A percentile compares a stretch with the other conserved stretches of the same genome.
Conservation (phyloP, 2,888 invertebrate species). For the Dichetophora obliterata region DNA sequence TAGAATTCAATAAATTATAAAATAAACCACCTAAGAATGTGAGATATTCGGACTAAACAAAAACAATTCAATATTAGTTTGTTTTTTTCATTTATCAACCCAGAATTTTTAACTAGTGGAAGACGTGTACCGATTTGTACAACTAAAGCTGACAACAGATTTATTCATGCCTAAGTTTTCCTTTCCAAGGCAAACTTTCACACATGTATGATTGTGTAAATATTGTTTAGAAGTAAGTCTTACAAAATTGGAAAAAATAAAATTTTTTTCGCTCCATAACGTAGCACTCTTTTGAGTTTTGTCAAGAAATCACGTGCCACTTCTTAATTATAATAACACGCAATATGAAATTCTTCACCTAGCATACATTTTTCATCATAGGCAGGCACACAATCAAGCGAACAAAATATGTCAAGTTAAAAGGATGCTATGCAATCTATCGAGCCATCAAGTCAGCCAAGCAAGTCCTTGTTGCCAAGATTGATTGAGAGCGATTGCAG, state of each 20-base stretch:
- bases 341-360: neutral
- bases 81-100: no score
- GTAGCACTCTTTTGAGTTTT: neutral
- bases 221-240: neutral
- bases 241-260: neutral
- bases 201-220: neutral
- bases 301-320: constrained; percentile 20
- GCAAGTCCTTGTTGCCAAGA: constrained; percentile 19
- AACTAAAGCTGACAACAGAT: no score
- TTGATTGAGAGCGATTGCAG: constrained; percentile 31
- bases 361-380: neutral
- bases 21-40: no score
- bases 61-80: no score
- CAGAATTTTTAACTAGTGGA: no score
- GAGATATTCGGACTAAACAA: no score
- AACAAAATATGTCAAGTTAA: constrained; percentile 20
- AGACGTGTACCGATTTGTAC: no score
- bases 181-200: no score
- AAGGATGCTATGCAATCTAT: neutral
- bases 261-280: neutral
- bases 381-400: constrained; percentile 9
- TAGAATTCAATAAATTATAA: no score
- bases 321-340: constrained; percentile 26
- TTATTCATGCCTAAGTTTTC: no score
- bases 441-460: neutral